Conservation (phyloP, 2,888 invertebrate genomes). For the Cistogaster globosa region DNA sequence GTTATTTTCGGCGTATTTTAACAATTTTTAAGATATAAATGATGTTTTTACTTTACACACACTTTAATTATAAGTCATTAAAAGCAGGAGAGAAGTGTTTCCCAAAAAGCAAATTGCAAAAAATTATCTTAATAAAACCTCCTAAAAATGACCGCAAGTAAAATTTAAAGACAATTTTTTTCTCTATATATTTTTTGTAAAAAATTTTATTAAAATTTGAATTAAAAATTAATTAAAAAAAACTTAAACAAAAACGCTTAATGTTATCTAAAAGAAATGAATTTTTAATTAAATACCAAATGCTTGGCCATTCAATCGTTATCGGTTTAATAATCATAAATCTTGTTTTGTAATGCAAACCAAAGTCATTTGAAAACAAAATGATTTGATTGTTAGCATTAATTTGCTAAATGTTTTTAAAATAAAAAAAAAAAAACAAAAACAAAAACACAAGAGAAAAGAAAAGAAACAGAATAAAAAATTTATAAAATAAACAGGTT, state of each 20-base stretch:
- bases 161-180: too few relatives aligned
- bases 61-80: too few relatives aligned
- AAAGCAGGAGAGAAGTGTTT: too few relatives aligned
- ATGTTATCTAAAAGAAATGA: not conserved
- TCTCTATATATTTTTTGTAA: too few relatives aligned
- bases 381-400: slow-evolving; percentile 65
- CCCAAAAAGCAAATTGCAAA: too few relatives aligned
- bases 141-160: too few relatives aligned
- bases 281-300: too few relatives aligned
- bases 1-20: too few relatives aligned
- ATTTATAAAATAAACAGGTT: slow-evolving; percentile 51
- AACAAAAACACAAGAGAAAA: slow-evolving; percentile 1
- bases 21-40: too few relatives aligned
- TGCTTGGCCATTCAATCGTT: slow-evolving; percentile 10
- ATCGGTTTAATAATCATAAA: slow-evolving; percentile 56
- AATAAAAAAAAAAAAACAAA: slow-evolving; percentile 16
- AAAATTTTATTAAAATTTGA: too few relatives aligned
- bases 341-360: slow-evolving; percentile 44
- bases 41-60: too few relatives aligned
- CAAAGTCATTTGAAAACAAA: slow-evolving; percentile 61
- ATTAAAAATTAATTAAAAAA: not conserved
- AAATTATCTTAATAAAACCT: too few relatives aligned
- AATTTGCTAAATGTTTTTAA: slow-evolving; percentile 68
- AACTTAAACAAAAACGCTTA: not conserved
- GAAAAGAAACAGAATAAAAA: not conserved